These are phyloP conservation scores for Sinhomidia bicolor DNA, from an alignment of 2,888 invertebrate species.

Conservation along the genomic window DNA sequence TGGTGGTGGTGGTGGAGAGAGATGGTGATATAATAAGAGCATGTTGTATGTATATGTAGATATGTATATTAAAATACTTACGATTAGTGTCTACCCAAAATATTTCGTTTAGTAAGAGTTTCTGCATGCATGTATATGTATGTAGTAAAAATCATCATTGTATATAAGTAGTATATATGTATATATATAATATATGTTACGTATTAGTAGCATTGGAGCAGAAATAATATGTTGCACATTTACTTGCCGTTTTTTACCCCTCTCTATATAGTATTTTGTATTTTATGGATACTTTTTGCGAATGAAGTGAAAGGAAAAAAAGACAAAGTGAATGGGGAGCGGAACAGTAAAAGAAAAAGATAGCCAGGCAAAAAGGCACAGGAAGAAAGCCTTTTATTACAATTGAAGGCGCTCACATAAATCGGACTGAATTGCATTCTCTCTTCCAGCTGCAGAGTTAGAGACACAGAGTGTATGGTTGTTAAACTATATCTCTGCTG, in stretches of 20 bases:
- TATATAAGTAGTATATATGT: not conserved
- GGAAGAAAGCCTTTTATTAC: slow-evolving; percentile 64
- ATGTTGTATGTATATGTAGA: not conserved
- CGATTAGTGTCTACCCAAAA: no score
- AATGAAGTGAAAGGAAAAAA: slow-evolving; percentile 31
- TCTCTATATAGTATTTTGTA: no score
- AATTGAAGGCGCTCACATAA: slow-evolving; percentile 67
- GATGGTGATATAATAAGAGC: no score
- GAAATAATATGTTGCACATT: slow-evolving; percentile 56
- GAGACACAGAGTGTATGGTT: not conserved
- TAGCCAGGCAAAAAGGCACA: slow-evolving; percentile 13
- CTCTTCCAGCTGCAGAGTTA: not conserved
- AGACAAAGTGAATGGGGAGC: slow-evolving; percentile 23
- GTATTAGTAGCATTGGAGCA: not conserved
- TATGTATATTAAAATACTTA: not conserved
- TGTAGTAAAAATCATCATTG: no score
- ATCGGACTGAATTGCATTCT: slow-evolving; percentile 49
- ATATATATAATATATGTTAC: not conserved
- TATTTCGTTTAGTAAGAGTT: no score
- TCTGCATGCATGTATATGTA: no score
- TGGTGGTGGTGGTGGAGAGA: not conserved
- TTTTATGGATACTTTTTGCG: slow-evolving; percentile 46
- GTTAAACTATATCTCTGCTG: not conserved
- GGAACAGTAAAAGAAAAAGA: not conserved
- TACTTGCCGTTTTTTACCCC: slow-evolving; percentile 5